Conservation (phyloP, 2,797 vertebrate species). For the Mormyrops attenuatus region DNA sequence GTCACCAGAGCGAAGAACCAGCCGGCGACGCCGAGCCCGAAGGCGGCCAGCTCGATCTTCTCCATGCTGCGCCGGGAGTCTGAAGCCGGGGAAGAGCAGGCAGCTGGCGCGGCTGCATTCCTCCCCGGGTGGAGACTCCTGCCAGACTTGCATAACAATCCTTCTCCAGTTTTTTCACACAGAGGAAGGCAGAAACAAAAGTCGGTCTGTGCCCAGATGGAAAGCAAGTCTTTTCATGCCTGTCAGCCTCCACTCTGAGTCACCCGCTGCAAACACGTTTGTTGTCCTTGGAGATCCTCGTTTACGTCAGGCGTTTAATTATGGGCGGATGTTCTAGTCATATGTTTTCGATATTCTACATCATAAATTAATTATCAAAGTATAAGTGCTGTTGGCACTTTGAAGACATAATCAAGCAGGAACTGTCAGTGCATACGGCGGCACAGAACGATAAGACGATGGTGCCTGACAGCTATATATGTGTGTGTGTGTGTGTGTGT, state of each 20-base stretch:
- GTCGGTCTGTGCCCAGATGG: neutral
- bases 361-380: neutral
- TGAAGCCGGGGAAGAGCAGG: slow-evolving; percentile 28
- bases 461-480: neutral
- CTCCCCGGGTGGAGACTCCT: slow-evolving; percentile 27
- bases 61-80: slow-evolving; percentile 44
- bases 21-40: slow-evolving; percentile 65
- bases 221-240: neutral
- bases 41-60: slow-evolving; percentile 49
- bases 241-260: neutral
- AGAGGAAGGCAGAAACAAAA: slow-evolving; percentile 41
- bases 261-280: neutral
- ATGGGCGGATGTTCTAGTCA: neutral
- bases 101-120: slow-evolving; percentile 48
- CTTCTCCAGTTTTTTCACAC: slow-evolving; percentile 18
- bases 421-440: neutral
- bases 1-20: slow-evolving; percentile 79
- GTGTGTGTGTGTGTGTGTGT: too few relatives aligned
- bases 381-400: neutral
- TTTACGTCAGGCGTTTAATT: neutral
- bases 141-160: slow-evolving; percentile 60
- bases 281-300: neutral
- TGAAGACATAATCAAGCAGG: neutral
- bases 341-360: neutral
- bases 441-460: neutral